Evolutionary conservation across 1,140 invertebrate genomes (phyloP).

Genomic region (Papilio dardanus): DNA sequence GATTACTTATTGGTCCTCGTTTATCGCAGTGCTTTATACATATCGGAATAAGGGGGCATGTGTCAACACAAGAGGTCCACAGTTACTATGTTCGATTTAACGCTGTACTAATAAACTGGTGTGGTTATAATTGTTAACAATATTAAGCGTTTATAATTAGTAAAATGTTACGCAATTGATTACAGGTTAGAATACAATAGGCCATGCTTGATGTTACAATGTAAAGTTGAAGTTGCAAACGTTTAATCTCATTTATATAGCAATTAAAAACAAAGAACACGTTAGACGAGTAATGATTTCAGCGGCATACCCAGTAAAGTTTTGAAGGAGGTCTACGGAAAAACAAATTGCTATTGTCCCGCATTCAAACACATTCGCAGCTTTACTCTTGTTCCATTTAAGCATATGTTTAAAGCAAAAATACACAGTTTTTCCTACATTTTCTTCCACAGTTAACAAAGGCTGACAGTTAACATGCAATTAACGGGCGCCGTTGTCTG

Average conservation of each 20-base stretch:
- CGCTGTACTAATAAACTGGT: not conserved
- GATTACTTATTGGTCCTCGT: no score
- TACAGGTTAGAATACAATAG: not conserved
- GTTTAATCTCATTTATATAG: not conserved
- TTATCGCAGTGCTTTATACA: no score
- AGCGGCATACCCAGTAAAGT: no score
- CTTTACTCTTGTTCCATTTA: no score
- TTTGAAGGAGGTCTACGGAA: no score
- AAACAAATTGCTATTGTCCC: no score
- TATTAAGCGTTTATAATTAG: not conserved
- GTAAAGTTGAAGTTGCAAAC: not conserved
- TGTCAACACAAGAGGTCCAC: no score
- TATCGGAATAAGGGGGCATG: no score
- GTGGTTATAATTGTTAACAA: not conserved
- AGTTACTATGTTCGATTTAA: not conserved
- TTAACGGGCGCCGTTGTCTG: not conserved
- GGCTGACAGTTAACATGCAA: constrained; percentile 14
- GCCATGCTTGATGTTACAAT: constrained; percentile 12
- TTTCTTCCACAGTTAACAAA: not conserved
- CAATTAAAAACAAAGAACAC: not conserved
- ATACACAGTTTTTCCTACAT: not conserved
- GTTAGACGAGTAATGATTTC: not conserved
- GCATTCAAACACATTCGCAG: no score
- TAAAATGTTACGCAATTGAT: not conserved
- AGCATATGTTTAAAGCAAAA: not conserved